Evolutionary conservation across 2,113 vertebrate species (phyloP).

Genomic region (Panthera uncia): DNA sequence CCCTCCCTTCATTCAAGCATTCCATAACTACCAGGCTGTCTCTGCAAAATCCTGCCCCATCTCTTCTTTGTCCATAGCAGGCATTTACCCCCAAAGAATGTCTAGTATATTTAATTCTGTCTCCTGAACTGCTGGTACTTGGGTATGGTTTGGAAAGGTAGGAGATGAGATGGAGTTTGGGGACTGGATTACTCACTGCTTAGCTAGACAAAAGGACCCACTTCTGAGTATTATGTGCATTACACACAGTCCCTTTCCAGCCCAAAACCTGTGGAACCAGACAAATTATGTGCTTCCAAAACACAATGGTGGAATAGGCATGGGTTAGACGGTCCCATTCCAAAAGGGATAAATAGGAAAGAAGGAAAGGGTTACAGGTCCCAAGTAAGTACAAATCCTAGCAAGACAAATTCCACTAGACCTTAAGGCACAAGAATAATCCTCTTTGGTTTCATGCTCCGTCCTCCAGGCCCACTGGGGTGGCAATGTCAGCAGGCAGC

Average conservation of each 20-base stretch:
- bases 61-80: neutral
- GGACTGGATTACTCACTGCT: neutral
- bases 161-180: neutral
- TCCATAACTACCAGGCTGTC: neutral
- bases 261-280: neutral
- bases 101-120: too few species aligned
- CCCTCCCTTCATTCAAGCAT: neutral
- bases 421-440: neutral
- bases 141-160: neutral
- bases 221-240: neutral
- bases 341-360: neutral
- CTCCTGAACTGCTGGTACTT: neutral
- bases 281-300: neutral
- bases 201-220: neutral
- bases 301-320: neutral
- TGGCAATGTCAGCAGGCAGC: neutral
- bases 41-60: neutral
- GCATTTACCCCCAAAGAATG: neutral
- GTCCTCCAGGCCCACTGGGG: neutral
- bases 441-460: neutral
- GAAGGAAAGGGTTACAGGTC: neutral
- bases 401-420: neutral
- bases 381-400: neutral
- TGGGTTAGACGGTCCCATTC: neutral
- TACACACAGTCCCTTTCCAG: neutral